Evolutionary conservation across 2,888 invertebrate genomes (phyloP).

Genomic region (Ethmia dodecea): DNA sequence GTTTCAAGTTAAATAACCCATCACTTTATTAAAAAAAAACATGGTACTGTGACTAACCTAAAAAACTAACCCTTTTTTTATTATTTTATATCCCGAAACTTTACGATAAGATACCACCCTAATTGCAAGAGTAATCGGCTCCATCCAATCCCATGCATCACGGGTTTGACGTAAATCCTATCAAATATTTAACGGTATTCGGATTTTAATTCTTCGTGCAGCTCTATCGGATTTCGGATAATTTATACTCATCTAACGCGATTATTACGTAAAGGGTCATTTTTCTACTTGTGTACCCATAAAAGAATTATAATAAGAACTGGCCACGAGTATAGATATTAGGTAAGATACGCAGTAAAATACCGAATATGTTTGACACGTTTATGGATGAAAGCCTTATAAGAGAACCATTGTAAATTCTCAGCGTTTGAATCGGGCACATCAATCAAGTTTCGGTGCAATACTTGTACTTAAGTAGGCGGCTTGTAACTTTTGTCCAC

Average conservation of each 20-base stretch:
- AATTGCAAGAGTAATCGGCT: conserved; percentile 23
- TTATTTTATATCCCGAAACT: no score
- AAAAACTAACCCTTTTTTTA: no score
- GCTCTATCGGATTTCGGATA: conserved; percentile 47
- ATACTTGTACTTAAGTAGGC: conserved; percentile 11
- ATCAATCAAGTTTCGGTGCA: conserved; percentile 12
- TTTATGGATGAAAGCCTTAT: conserved; percentile 7
- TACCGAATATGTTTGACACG: conserved; percentile 10
- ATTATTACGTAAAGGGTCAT: conserved; percentile 48
- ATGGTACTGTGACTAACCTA: no score
- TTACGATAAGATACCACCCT: conserved; percentile 1
- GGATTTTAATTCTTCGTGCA: conserved; percentile 36
- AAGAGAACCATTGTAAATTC: conserved; percentile 1
- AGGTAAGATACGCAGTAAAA: conserved; percentile 29
- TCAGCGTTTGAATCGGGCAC: not conserved
- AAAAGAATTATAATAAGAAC: conserved; percentile 14
- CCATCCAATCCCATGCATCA: conserved; percentile 46
- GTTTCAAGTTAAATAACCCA: no score
- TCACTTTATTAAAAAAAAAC: no score
- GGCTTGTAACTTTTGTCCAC: conserved; percentile 1
- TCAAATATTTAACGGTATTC: conserved; percentile 67
- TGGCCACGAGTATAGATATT: conserved; percentile 16
- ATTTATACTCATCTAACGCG: conserved; percentile 51
- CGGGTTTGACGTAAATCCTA: conserved; percentile 65
- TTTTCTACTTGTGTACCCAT: conserved; percentile 31